phyloP scores from a whole-genome alignment of 2,797 vertebrate species.

The Eulemur albifrons region DNA sequence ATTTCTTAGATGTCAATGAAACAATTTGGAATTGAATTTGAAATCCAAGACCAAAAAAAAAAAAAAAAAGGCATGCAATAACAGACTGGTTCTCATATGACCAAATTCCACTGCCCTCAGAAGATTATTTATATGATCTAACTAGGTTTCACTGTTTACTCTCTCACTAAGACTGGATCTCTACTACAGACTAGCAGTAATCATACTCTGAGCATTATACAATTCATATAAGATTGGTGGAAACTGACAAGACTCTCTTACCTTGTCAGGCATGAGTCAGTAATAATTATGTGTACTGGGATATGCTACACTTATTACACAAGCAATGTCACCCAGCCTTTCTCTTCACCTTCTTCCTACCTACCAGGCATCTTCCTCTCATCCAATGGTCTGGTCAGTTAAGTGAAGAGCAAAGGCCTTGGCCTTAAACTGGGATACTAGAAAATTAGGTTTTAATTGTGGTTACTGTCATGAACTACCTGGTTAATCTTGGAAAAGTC shows the following conservation, averaged over 20 bases:
- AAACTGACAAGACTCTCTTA: background rate
- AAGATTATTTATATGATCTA: background rate
- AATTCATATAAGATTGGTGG: background rate
- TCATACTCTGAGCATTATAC: background rate
- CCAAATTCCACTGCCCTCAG: background rate
- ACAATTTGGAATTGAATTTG: background rate
- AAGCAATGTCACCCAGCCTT: background rate
- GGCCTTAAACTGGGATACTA: background rate
- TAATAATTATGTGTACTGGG: background rate
- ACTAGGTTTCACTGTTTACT: background rate
- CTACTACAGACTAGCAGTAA: background rate
- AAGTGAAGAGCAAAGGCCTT: background rate
- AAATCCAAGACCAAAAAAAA: background rate
- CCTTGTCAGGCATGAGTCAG: background rate
- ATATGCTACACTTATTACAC: background rate
- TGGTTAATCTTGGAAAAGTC: background rate
- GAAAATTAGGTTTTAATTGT: background rate
- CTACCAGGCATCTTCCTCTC: background rate
- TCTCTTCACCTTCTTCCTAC: background rate
- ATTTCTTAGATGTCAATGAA: background rate
- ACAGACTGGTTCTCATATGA: background rate
- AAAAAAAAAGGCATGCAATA: background rate
- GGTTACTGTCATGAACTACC: background rate
- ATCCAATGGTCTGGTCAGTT: background rate
- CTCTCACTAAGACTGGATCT: background rate